phyloP scores from a whole-genome alignment of 2,113 vertebrate genomes.

The Carassius carassius region DNA sequence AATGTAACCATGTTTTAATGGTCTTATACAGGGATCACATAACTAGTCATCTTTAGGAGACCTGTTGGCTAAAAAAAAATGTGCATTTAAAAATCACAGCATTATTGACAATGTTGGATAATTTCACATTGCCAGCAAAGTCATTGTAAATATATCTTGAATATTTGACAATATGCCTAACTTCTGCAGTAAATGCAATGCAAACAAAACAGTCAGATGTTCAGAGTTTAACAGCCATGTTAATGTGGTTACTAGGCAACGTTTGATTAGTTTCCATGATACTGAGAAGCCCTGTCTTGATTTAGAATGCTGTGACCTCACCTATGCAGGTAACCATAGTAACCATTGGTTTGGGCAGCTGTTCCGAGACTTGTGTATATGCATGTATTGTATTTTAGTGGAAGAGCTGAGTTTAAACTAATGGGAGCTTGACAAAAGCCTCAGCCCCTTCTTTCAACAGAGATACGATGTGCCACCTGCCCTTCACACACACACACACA shows the following conservation, averaged over 20 bases:
- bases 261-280: slow-evolving; percentile 36
- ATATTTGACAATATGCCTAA: neutral
- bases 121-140: too few relatives aligned
- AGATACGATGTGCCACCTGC: slow-evolving; percentile 43
- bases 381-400: slow-evolving; percentile 1
- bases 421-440: slow-evolving; percentile 28
- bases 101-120: neutral
- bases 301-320: slow-evolving; percentile 19
- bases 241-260: slow-evolving; percentile 44
- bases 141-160: neutral
- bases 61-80: neutral
- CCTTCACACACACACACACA: neutral
- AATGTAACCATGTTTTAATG: too few relatives aligned
- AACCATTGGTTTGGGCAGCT: slow-evolving; percentile 22
- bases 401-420: neutral
- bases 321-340: neutral
- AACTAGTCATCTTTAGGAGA: neutral
- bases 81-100: too few relatives aligned
- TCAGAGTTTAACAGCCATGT: slow-evolving; percentile 10
- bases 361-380: slow-evolving; percentile 14
- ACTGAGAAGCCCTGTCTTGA: slow-evolving; percentile 22
- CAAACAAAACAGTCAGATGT: neutral
- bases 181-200: neutral
- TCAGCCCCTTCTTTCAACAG: slow-evolving; percentile 38
- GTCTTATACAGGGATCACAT: neutral